phyloP scores from a whole-genome alignment of 2,113 vertebrate genomes.

The Microtus montanus region DNA sequence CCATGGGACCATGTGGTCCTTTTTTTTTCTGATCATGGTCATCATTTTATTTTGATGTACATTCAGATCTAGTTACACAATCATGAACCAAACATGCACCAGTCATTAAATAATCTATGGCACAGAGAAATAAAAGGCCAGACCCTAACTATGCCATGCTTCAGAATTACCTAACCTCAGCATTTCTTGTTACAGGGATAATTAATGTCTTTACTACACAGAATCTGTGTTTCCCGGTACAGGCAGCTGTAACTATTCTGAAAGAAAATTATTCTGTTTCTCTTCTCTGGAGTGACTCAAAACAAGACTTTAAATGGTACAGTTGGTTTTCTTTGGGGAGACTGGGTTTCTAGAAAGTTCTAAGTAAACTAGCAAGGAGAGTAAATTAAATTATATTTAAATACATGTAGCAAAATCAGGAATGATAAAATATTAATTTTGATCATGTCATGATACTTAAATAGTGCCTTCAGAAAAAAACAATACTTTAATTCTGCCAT shows the following conservation, averaged over 20 bases:
- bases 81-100: not conserved
- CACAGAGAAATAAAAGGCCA: not conserved
- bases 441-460: not conserved
- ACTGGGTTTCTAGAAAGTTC: constrained; percentile 11
- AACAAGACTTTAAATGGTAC: not conserved
- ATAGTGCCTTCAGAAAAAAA: constrained; percentile 1
- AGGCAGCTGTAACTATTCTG: not conserved
- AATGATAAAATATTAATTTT: constrained; percentile 41
- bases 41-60: not conserved
- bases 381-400: constrained; percentile 42
- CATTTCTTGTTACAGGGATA: not conserved
- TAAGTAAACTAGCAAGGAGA: constrained; percentile 3
- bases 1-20: not conserved
- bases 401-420: constrained; percentile 25
- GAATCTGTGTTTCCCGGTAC: not conserved
- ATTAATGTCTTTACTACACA: not conserved
- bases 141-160: not conserved
- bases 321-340: not conserved
- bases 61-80: not conserved
- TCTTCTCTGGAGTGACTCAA: not conserved
- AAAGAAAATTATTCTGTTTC: not conserved
- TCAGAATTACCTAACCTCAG: not conserved
- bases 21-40: not conserved
- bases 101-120: not conserved
- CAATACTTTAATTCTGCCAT: not conserved